Evolutionary conservation across 2,113 vertebrate genomes (phyloP), one percentile per base, ranked within the genome.

Genomic region (Aix galericulata): DNA sequence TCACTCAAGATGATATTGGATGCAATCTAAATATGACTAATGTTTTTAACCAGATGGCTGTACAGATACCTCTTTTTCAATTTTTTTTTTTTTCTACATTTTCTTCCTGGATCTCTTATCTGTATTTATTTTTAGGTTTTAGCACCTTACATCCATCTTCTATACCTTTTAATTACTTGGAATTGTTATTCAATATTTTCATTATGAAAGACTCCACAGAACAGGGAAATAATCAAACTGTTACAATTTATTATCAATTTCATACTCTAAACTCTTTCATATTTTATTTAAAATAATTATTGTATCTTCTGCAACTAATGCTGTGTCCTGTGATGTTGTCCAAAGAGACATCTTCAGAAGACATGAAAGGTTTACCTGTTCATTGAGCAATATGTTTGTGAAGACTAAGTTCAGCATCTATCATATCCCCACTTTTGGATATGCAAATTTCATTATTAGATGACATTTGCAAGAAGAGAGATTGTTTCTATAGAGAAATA

Each of bases 51-150:
- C 82, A 91, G 64, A 73, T 88, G 75, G 71, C 34, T 81, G 21
- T 91, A 83, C 32, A 82, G 52, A 82, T 48, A 95, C 18, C 27
- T 89, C 25, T 59, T 72, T 90, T 77, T 78, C 23, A 72, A 38
- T 46, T 38, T 38, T 38, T 38, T 38, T 40, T 12, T 40, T 40
- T 12, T 40, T 40, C 40, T 40, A 40, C 44, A 69, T 62, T 63
- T 93, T n/a, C 63, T 89, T 79, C 64, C 64, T 84, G 26, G 11
- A 34, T 79, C 32, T 72, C 50, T 85, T 89, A 25, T 67, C 73
- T 86, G 44, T 89, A 93, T 81, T 94, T 83, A 76, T 80, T 29
- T 76, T 59, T 44, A 86, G 34, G 44, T 77, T 86, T 86, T 77
- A 89, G 48, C 48, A 91, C 81, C 82, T 74, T 77, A 69, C 83